Evolutionary conservation across 2,797 vertebrate genomes (phyloP).

Genomic region (Taeniopygia guttata): DNA sequence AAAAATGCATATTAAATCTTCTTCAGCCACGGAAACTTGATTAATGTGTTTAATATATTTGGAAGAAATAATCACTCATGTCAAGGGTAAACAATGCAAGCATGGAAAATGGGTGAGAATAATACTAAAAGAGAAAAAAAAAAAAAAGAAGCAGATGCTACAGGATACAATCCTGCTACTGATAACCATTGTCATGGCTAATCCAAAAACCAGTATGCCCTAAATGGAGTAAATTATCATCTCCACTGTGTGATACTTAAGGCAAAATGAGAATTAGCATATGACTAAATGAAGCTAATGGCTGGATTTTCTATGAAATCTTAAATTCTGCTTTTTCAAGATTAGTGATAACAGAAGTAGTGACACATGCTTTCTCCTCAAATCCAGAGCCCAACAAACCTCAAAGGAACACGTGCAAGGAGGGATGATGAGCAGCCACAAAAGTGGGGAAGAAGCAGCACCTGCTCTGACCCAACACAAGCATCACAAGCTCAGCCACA

Average conservation of each 20-base stretch:
- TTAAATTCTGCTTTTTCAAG: not conserved
- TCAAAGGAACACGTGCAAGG: not conserved
- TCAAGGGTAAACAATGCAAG: not conserved
- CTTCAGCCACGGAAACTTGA: not conserved
- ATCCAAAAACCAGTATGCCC: not conserved
- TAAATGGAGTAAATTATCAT: not conserved
- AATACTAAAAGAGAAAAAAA: not conserved
- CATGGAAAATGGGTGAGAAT: not conserved
- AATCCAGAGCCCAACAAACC: not conserved
- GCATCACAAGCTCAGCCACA: not conserved
- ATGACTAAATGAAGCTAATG: not conserved
- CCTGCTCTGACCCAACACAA: rapidly evolving
- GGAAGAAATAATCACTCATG: not conserved
- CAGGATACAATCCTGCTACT: not conserved
- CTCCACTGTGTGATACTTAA: not conserved
- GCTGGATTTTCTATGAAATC: not conserved
- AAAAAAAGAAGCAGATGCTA: not conserved
- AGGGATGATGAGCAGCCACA: not conserved
- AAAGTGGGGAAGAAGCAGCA: not conserved
- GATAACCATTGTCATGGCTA: not conserved
- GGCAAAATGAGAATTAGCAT: not conserved
- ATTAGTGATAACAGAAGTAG: not conserved
- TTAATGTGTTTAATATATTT: not conserved
- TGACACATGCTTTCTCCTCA: not conserved
- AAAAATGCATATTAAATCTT: slow-evolving; percentile 1